Evolutionary conservation across 92 coral and sea anemone genomes (phyloP), one percentile per base, ranked within the genome.

Genomic region (Paragorgia papillata): DNA sequence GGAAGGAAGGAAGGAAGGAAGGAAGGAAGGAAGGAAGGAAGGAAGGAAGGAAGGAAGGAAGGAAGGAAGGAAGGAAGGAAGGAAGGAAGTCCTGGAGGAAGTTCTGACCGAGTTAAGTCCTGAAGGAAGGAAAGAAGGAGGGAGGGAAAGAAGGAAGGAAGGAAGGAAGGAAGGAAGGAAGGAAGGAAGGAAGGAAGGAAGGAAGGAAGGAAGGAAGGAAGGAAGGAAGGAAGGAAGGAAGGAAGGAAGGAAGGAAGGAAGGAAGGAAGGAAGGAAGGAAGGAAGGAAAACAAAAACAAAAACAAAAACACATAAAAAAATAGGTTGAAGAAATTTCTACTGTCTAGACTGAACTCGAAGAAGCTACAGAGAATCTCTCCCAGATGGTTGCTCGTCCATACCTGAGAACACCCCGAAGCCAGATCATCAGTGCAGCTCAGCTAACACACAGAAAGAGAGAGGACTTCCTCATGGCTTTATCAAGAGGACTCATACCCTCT

Each of bases 371-470:
- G 67, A 84, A 82, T 24, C 74, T 93, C 15, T 93, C 97, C 0
- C 97, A 93, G 63, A 93, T 93, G 97, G 97, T 93, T 5, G 97
- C 97, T 0, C 84, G 97, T 17, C 97, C 97, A 2, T 93, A 93
- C 85, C 85, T 93, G 27, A 85, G 92, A 31, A 93, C 97, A 7
- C 97, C 97, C 22, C 87, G 97, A n/a, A 58, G 91, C 5, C 90
- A 84, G 33, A 90, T 93, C 24, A 93, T 93, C 57, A 96, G 89
- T 74, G 82, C 90, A 57, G 89, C 97, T 1, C 86, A 90, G 34
- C 60, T 83, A 29, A 75, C 91, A 31, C 89, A 89, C 41, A 86
- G 96, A 48, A 93, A 90, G 60, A 79, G 85, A 28, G 86, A 80
- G 18, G 96, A 90, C 33, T 93, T 93, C 59, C 90, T 93, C 31